phyloP scores from a whole-genome alignment of 2,797 vertebrate genomes.

The Thalassophryne amazonica region DNA sequence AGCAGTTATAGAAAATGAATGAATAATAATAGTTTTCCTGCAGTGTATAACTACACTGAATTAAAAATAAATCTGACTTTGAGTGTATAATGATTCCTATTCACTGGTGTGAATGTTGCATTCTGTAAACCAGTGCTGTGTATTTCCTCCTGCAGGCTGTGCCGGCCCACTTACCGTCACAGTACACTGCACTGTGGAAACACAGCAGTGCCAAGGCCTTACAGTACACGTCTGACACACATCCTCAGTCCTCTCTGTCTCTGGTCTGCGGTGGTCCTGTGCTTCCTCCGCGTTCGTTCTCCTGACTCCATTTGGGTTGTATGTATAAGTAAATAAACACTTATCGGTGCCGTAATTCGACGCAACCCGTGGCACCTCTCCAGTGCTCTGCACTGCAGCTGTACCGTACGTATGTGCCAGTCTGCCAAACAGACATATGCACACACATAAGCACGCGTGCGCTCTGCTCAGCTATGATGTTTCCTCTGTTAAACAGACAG shows the following conservation, averaged over 20 bases:
- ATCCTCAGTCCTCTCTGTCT: slow-evolving; percentile 24
- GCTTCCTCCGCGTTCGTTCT: slow-evolving; percentile 61
- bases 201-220: slow-evolving; percentile 38
- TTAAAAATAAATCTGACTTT: slow-evolving; percentile 31
- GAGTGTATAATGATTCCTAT: slow-evolving; percentile 45
- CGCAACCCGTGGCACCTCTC: slow-evolving; percentile 47
- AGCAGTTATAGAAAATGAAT: too few species aligned
- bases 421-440: slow-evolving; percentile 23
- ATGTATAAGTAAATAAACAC: slow-evolving; percentile 70
- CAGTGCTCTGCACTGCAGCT: slow-evolving; percentile 44
- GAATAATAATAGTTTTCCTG: too few species aligned
- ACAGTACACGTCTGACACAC: slow-evolving; percentile 58
- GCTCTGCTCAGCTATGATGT: slow-evolving; percentile 64
- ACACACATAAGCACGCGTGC: slow-evolving; percentile 7
- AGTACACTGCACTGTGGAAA: slow-evolving; percentile 44
- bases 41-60: slow-evolving; percentile 1
- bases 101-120: slow-evolving; percentile 45
- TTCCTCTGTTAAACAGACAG: slow-evolving; percentile 82
- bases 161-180: slow-evolving; percentile 44
- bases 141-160: slow-evolving; percentile 21
- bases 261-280: slow-evolving; percentile 58
- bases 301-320: slow-evolving; percentile 43
- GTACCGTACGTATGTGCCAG: slow-evolving; percentile 35
- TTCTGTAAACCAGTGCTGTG: slow-evolving; percentile 36
- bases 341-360: slow-evolving; percentile 48